Percentiles rank a stretch among this genome's conserved stretches.
phyloP scores from a whole-genome alignment of 1,140 invertebrate species.

The Heliconius melpomene region DNA sequence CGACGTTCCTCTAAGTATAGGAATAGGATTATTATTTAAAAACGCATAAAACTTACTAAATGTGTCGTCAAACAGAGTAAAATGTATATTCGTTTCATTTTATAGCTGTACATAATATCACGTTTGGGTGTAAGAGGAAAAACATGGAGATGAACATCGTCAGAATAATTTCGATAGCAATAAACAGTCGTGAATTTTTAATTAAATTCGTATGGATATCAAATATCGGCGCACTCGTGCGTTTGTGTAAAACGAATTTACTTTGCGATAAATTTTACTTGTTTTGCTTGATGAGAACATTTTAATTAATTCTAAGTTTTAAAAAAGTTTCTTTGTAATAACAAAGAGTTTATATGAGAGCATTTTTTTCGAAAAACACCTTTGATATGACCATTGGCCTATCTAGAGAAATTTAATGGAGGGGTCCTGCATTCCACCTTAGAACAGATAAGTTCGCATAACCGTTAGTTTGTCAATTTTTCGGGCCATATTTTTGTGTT shows the following conservation, averaged over 20 bases:
- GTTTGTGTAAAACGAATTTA: constrained; percentile 21
- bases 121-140: constrained; percentile 37
- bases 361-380: too few species aligned
- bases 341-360: neutral
- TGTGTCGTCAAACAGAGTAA: constrained; percentile 24
- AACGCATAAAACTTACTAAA: constrained; percentile 28
- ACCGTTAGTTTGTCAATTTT: too few species aligned
- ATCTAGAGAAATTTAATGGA: too few species aligned
- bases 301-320: neutral
- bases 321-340: neutral
- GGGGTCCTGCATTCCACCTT: too few species aligned
- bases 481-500: too few species aligned
- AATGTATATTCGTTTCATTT: constrained; percentile 46
- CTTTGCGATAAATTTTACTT: constrained; percentile 30
- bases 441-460: too few species aligned
- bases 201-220: constrained; percentile 35
- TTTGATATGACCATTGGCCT: too few species aligned
- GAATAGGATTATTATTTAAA: neutral
- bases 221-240: constrained; percentile 21
- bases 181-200: constrained; percentile 43
- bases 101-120: constrained; percentile 45
- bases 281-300: neutral
- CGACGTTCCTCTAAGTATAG: neutral
- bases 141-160: constrained; percentile 41
- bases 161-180: constrained; percentile 47